Conservation (phyloP, 2,797 vertebrate genomes). For the Glossophaga mutica region DNA sequence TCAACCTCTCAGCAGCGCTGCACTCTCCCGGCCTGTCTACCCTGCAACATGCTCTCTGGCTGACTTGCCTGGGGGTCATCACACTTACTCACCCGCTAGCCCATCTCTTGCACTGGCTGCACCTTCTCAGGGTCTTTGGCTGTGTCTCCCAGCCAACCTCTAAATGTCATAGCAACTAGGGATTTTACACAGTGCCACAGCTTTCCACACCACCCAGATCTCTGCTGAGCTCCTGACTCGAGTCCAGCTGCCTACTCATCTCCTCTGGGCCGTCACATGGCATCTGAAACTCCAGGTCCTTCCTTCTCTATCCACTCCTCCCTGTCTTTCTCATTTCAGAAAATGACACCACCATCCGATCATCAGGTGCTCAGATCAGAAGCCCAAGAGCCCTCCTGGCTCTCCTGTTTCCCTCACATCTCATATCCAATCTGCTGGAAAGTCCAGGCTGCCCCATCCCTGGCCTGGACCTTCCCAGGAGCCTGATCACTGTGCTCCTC, state of each 20-base stretch:
- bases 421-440: rapidly evolving
- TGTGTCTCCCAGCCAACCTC: neutral
- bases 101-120: neutral
- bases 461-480: neutral
- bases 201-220: neutral
- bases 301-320: neutral
- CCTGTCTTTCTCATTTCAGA: neutral
- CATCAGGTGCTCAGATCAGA: neutral
- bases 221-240: neutral
- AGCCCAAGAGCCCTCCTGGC: neutral
- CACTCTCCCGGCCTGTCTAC: rapidly evolving
- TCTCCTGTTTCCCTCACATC: neutral
- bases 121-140: neutral
- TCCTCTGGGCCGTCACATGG: rapidly evolving
- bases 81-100: neutral
- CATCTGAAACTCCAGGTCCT: neutral
- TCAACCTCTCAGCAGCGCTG: neutral
- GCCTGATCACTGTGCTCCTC: neutral
- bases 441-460: neutral
- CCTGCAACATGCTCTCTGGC: rapidly evolving
- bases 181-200: neutral
- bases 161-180: too few species aligned
- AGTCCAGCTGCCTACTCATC: neutral
- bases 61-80: neutral
- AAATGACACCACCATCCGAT: neutral